Base-by-base conservation (phyloP, 2,797 vertebrate genomes). In the Hyperoplus immaculatus region DNA sequence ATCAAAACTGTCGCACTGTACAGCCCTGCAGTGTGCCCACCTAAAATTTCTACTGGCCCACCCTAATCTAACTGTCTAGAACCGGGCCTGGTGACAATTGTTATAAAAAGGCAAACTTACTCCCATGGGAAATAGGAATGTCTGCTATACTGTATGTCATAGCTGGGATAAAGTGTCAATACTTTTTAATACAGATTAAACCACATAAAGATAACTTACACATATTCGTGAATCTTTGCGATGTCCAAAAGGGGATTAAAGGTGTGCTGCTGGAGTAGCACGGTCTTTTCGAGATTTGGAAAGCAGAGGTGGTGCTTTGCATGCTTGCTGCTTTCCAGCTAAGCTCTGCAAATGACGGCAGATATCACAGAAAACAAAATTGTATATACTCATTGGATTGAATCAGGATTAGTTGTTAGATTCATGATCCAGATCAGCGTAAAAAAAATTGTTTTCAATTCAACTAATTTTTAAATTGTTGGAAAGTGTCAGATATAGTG, bases 201-300 rank as follows among this genome's bases (percentile, higher is more conserved):
- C 12, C 51, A 67, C 49, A 78, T 78, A 13, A 56, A 69, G 55
- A 77, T 45, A 67, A 45, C 1, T 71, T 71, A 42, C 14, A 59
- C 8, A 16, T 45, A 42, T 69, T 57, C 54, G 21, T 36, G 58
- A 69, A 80, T 81, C 58, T 67, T 60, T 77, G 36, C 2, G 4
- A 58, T 53, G 64, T 71, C 60, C 60, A 43, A 76, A 15, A 61
- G 42, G 29, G 49, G 81, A 82, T 84, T 75, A 73, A 72, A 73
- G 54, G 18, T 58, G 62, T 63, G 49, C 45, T 13, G 57, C n/a
- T 41, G 61, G 59, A 63, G 49, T 8, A 42, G 49, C 5, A 42
- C 8, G 1, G 45, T 47, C 57, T 81, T 68, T 69, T 29, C 13
- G 36, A 70, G 71, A 73, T 36, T 62, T 60, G 50, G 72, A 42